Evolutionary conservation across 2,888 invertebrate species (phyloP).

Genomic region (Lomographa bimaculata): DNA sequence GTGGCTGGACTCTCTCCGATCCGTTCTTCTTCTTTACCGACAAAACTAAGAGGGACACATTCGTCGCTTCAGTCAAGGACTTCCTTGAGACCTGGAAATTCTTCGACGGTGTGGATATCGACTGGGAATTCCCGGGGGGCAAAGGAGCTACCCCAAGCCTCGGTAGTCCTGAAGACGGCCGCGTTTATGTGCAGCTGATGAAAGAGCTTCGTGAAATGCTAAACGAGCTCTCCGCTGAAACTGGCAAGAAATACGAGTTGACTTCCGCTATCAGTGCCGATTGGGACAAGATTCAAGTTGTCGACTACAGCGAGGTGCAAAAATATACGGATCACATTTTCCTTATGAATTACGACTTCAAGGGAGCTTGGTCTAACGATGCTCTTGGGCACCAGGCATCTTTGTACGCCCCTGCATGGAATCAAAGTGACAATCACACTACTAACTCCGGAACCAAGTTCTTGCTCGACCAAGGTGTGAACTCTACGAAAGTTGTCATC

Average conservation of each 20-base stretch:
- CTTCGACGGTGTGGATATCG: conserved; percentile 78
- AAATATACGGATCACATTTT: conserved; percentile 80
- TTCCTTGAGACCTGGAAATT: conserved; percentile 78
- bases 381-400: conserved; percentile 72
- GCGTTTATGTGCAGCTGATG: conserved; percentile 68
- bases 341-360: conserved; percentile 78
- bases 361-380: conserved; percentile 78
- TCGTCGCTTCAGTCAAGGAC: conserved; percentile 73
- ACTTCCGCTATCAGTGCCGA: conserved; percentile 79
- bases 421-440: conserved; percentile 72
- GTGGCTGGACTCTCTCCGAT: conserved; percentile 78
- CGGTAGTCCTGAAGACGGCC: conserved; percentile 71
- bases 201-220: conserved; percentile 73
- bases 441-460: conserved; percentile 75
- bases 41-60: conserved; percentile 64
- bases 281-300: conserved; percentile 79
- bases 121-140: conserved; percentile 80
- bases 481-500: conserved; percentile 70
- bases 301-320: conserved; percentile 71
- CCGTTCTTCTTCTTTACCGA: conserved; percentile 77
- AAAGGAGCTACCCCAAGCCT: conserved; percentile 77
- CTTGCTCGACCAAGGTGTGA: conserved; percentile 72
- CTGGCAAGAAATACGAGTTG: conserved; percentile 72
- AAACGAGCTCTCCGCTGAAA: conserved; percentile 66
- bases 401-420: conserved; percentile 71